A percentile compares a stretch with the other conserved stretches of the same genome.
phyloP scores from a whole-genome alignment of 2,797 vertebrate genomes.

The Acrossocheilus wenchowensis region DNA sequence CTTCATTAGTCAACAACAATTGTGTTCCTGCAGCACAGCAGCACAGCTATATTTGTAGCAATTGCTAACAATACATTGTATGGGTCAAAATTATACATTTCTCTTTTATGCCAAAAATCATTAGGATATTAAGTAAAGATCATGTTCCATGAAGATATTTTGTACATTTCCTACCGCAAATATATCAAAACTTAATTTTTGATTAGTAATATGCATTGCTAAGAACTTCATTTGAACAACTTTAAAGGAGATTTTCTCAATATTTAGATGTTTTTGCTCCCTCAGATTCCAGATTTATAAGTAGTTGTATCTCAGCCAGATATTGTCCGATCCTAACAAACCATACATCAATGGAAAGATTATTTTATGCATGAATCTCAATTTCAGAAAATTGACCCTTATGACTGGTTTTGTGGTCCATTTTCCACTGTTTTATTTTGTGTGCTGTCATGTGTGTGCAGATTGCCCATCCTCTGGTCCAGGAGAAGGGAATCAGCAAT shows the following conservation, averaged over 20 bases:
- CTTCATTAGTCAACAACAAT: neutral
- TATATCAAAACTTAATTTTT: neutral
- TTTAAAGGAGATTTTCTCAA: neutral
- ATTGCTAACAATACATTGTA: too few species aligned
- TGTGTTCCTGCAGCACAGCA: too few species aligned
- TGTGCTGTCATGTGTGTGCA: constrained; percentile 61
- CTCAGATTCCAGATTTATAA: neutral
- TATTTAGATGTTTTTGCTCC: neutral
- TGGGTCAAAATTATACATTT: too few species aligned
- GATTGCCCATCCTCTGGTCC: constrained; percentile 84
- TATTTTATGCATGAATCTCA: neutral
- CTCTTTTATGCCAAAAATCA: too few species aligned
- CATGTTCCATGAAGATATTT: too few species aligned
- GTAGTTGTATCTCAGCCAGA: neutral
- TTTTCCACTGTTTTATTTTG: neutral
- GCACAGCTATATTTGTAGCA: too few species aligned
- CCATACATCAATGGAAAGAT: neutral
- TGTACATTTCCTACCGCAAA: too few species aligned
- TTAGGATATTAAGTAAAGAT: too few species aligned
- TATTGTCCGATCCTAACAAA: neutral
- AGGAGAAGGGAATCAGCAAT: constrained; percentile 85
- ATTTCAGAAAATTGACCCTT: neutral
- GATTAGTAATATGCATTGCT: neutral
- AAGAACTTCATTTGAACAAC: neutral
- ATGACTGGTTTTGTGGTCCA: neutral